Evolutionary conservation across 2,113 vertebrate species (phyloP), one percentile per base, ranked within the genome.

Genomic region (Istiophorus platypterus): DNA sequence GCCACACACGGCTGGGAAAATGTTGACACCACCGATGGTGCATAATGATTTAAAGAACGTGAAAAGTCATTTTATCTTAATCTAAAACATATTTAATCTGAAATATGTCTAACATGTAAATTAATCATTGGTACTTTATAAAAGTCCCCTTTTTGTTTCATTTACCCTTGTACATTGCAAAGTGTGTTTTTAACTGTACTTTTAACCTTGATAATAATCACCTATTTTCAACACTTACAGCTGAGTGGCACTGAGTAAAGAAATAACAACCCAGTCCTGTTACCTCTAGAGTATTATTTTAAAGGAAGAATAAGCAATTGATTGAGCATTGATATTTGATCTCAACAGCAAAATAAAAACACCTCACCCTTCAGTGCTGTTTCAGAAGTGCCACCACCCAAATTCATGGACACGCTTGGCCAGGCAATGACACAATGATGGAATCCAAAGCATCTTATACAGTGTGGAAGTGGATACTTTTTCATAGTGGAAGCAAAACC

Each of bases 1-100:
- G 37, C 22, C 72, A 59, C 74, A 85, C 79, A 57, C 71, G 81
- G 56, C 54, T 27, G 57, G 45, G 47, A 51, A 74, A 41, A 76
- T 64, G 72, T 88, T 63, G 49, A 81, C 45, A 18, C 41, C 3
- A 9, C 37, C 78, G 82, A 57, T 77, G 24, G 15, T 47, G 51
- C 22, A 72, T 12, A 3, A 41, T 27, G 18, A 17, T 65, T 20
- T 24, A 1, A 67, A 26, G 22, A 37, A 10, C 31, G 2, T n/a
- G 11, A 29, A 41, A 29, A 9, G 9, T 10, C 10, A 39, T 1
- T 14, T 57, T 54, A 13, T 18, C 17, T 20, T 54, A 4, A 13
- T 20, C n/a, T n/a, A n/a, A n/a, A 54, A 14, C 6, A 20, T 52
- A 37, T 66, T n/a, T 24, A 2, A 24, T 66, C 0, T 59, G 17